A percentile compares a stretch with the other conserved stretches of the same genome.
Conservation (phyloP, 2,888 invertebrate species). For the Rhodophaea formosa region DNA sequence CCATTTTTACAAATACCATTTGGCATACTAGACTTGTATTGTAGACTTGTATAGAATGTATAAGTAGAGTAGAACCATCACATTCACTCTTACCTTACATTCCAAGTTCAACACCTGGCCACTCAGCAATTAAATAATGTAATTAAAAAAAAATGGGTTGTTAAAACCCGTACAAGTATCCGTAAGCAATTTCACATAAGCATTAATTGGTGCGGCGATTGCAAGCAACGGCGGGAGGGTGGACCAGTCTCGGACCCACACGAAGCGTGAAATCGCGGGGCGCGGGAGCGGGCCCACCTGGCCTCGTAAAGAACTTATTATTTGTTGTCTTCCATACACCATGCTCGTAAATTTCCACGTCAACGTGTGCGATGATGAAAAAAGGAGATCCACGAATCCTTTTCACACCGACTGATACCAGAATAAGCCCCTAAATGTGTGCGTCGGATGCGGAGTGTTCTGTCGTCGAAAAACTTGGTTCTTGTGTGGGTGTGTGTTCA, state of each 20-base stretch:
- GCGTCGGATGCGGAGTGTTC: too few species aligned
- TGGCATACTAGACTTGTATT: too few species aligned
- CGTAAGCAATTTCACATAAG: slow-evolving; percentile 65
- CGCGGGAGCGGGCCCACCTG: slow-evolving; percentile 72
- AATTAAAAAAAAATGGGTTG: neutral
- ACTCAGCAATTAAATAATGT: too few species aligned
- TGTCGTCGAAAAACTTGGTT: too few species aligned
- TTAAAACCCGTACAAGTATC: neutral
- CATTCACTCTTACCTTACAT: too few species aligned
- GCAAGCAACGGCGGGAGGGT: slow-evolving; percentile 36
- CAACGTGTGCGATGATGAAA: slow-evolving; percentile 79
- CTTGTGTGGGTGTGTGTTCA: too few species aligned
- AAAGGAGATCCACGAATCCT: slow-evolving; percentile 72
- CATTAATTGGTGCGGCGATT: slow-evolving; percentile 66
- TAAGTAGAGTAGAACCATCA: too few species aligned
- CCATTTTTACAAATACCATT: too few species aligned
- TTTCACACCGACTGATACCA: slow-evolving; percentile 67
- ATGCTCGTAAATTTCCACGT: slow-evolving; percentile 79
- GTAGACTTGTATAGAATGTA: too few species aligned
- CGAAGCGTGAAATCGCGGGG: slow-evolving; percentile 77
- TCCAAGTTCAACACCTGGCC: too few species aligned
- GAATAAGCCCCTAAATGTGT: slow-evolving; percentile 37
- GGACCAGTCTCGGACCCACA: slow-evolving; percentile 61
- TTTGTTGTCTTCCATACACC: slow-evolving; percentile 78
- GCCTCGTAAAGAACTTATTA: slow-evolving; percentile 66